phyloP scores from a whole-genome alignment of 2,797 vertebrate genomes.

The Molossus molossus region DNA sequence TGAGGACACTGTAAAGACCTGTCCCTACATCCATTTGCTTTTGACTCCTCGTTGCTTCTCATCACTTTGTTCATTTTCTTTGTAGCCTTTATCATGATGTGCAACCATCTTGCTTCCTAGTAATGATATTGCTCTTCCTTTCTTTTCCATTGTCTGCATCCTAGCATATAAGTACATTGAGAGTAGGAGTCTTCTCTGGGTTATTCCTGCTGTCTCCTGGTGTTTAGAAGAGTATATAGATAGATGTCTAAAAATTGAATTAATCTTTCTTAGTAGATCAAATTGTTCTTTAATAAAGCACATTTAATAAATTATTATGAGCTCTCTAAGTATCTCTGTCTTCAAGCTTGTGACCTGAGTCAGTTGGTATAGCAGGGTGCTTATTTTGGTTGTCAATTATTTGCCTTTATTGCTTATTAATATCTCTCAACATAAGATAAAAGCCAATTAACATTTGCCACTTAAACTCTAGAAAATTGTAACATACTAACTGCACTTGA shows the following conservation, averaged over 20 bases:
- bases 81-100: neutral
- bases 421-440: conserved; percentile 70
- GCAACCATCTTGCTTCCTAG: neutral
- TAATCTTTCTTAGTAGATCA: conserved; percentile 19
- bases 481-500: conserved; percentile 70
- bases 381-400: conserved; percentile 71
- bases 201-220: neutral
- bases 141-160: neutral
- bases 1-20: neutral
- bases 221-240: neutral
- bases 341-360: conserved; percentile 57
- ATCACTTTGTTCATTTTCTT: neutral
- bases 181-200: neutral
- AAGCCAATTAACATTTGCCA: conserved; percentile 78
- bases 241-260: neutral
- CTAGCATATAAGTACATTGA: neutral
- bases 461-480: conserved; percentile 72
- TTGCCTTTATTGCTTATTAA: conserved; percentile 75
- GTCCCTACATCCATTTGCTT: neutral
- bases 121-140: neutral
- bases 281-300: conserved; percentile 58
- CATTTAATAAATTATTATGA: conserved; percentile 54
- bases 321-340: conserved; percentile 15
- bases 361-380: conserved; percentile 62
- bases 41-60: neutral